Evolutionary conservation across 2,888 invertebrate species (phyloP).

Genomic region (Apodemia duryi): DNA sequence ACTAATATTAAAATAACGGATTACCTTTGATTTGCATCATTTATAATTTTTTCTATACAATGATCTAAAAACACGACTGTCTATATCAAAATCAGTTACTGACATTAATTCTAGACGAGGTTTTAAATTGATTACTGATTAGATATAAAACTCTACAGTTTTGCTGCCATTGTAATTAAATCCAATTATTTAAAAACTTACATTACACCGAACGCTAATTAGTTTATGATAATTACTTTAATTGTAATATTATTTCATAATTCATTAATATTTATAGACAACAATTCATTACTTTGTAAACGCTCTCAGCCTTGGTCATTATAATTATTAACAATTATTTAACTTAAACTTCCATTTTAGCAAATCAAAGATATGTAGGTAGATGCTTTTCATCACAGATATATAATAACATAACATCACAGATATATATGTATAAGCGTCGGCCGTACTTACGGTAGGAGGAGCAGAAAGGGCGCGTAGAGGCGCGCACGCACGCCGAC

Average conservation of each 20-base stretch:
- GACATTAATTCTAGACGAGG: constrained; percentile 1
- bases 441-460: constrained; percentile 58
- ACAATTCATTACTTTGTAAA: constrained; percentile 12
- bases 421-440: no score
- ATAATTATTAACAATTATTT: background rate
- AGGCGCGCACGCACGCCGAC: constrained; percentile 67
- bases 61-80: background rate
- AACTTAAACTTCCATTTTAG: background rate
- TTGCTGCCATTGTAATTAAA: constrained; percentile 11
- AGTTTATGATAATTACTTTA: constrained; percentile 9
- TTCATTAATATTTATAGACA: constrained; percentile 12
- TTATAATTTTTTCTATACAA: background rate
- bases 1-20: no score
- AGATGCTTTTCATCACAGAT: background rate
- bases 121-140: background rate
- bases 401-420: no score
- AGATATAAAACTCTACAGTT: background rate
- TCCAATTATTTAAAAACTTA: constrained; percentile 7
- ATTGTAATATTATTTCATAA: constrained; percentile 15
- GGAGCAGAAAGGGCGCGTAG: constrained; percentile 52
- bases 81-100: background rate
- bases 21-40: constrained; percentile 7
- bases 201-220: constrained; percentile 11
- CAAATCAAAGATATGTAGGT: background rate
- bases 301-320: constrained; percentile 12